Conservation (phyloP, 2,797 vertebrate species). For the Peromyscus eremicus region DNA sequence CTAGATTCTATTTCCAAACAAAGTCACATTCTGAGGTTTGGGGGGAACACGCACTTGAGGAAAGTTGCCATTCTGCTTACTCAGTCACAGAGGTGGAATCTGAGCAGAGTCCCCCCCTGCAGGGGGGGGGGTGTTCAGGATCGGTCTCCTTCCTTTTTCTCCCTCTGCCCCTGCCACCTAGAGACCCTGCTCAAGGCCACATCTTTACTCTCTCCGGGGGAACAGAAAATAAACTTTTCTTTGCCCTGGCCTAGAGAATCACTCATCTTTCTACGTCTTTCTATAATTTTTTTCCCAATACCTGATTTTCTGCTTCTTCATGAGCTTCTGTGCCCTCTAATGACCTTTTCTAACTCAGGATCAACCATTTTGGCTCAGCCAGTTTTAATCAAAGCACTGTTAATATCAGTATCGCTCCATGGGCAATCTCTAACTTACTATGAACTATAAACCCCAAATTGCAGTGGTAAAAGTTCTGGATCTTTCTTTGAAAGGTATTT, state of each 20-base stretch:
- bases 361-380: slow-evolving; percentile 22
- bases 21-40: background rate
- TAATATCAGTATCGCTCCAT: background rate
- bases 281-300: background rate
- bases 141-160: background rate
- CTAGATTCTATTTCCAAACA: background rate
- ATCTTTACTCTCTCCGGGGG: background rate
- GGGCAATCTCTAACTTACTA: background rate
- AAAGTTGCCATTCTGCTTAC: background rate
- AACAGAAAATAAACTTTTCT: background rate
- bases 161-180: background rate
- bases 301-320: background rate
- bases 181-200: background rate
- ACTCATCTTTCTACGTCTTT: background rate
- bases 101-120: no score
- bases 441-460: slow-evolving; percentile 6
- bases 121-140: background rate
- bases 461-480: background rate
- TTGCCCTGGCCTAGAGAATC: background rate
- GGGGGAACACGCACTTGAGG: background rate
- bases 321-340: background rate
- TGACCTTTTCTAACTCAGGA: slow-evolving; percentile 1
- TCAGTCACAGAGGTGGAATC: no score
- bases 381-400: slow-evolving; percentile 26
- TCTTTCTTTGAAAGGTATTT: slow-evolving; percentile 28